These are phyloP conservation scores for Lacerta viridis DNA, from an alignment of 2,797 vertebrate species.

Conservation along the genomic window DNA sequence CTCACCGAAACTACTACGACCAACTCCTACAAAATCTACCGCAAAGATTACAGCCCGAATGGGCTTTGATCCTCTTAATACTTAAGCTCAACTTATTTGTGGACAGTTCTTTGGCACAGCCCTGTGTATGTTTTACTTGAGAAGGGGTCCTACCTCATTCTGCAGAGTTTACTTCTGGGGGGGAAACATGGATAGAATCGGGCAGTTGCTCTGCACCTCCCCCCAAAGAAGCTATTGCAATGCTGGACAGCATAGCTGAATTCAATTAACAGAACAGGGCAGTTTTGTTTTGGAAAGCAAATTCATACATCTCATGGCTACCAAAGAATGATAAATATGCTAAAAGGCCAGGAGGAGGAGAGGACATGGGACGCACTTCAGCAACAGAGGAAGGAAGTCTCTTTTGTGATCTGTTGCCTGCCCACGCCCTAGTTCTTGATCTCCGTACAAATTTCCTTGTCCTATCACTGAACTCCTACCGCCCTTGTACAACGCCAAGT, in stretches of 20 bases:
- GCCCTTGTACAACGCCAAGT: background rate
- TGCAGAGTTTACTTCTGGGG: background rate
- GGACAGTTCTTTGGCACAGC: background rate
- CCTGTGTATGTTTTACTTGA: background rate
- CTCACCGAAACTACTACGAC: background rate
- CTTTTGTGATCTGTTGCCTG: background rate
- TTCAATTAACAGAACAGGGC: background rate
- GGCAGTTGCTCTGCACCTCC: background rate
- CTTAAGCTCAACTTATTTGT: background rate
- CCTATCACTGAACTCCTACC: background rate
- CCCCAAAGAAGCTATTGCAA: background rate
- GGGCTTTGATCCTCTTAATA: background rate
- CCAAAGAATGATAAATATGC: background rate
- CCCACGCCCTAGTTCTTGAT: background rate
- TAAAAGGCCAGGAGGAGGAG: background rate
- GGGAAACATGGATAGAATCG: too few species aligned
- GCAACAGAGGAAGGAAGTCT: background rate
- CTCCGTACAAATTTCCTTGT: background rate
- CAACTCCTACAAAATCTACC: background rate
- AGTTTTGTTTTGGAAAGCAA: background rate
- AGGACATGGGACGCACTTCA: background rate
- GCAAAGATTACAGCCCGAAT: background rate
- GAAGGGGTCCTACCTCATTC: too few species aligned
- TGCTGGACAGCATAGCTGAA: background rate
- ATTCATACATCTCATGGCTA: background rate